These are phyloP conservation scores for Thunnus albacares DNA, from an alignment of 2,797 vertebrate species.

Conservation along the genomic window DNA sequence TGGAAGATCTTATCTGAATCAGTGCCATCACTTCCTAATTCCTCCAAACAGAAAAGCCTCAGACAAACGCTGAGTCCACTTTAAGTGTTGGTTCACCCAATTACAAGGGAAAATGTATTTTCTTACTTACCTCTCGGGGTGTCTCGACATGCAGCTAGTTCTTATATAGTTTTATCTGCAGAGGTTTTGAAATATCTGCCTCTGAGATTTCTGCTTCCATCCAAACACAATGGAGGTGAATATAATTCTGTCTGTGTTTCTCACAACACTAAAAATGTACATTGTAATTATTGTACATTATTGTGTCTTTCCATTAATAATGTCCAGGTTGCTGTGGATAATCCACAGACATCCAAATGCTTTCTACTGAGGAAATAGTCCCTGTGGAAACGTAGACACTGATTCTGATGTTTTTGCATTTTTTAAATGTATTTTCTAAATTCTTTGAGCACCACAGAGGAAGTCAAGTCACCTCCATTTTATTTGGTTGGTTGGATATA, in stretches of 20 bases:
- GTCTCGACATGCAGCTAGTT: background rate
- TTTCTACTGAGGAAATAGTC: background rate
- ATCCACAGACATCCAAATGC: background rate
- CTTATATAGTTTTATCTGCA: conserved; percentile 1
- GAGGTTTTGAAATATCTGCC: background rate
- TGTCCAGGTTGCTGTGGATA: background rate
- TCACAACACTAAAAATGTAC: background rate
- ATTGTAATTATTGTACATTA: background rate
- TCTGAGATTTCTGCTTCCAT: background rate
- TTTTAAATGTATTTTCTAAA: background rate
- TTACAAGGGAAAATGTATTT: conserved; percentile 8
- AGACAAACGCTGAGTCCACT: conserved; percentile 26
- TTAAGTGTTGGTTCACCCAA: conserved; percentile 12
- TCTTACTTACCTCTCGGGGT: background rate
- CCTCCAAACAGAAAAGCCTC: conserved; percentile 17
- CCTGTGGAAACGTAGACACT: background rate
- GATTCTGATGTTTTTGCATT: background rate
- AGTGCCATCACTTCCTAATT: conserved; percentile 19
- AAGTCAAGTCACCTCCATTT: background rate
- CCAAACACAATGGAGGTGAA: background rate
- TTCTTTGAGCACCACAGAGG: background rate
- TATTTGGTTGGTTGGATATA: background rate
- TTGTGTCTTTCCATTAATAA: background rate
- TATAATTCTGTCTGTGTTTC: background rate
- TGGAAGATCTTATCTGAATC: conserved; percentile 31